phyloP scores from a whole-genome alignment of 2,888 invertebrate species.

The Sericinus montela region DNA sequence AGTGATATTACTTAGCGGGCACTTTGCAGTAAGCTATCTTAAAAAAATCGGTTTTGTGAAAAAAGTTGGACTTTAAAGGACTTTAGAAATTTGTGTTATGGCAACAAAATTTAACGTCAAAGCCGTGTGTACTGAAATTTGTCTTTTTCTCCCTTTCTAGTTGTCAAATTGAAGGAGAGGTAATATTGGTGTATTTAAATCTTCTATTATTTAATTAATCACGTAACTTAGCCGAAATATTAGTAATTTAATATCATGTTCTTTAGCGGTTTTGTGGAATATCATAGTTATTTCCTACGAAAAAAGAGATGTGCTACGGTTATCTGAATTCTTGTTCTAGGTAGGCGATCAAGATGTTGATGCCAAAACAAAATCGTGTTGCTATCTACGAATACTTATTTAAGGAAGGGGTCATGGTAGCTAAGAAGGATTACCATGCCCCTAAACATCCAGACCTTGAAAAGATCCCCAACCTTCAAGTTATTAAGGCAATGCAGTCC shows the following conservation, averaged over 20 bases:
- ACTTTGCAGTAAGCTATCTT: too few species aligned
- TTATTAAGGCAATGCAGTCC: slow-evolving; percentile 98
- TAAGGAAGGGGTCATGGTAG: slow-evolving; percentile 99
- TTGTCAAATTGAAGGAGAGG: slow-evolving; percentile 50
- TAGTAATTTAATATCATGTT: background rate
- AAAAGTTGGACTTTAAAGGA: too few species aligned
- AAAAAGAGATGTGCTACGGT: slow-evolving; percentile 34
- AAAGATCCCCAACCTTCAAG: slow-evolving; percentile 97
- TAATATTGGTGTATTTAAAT: slow-evolving; percentile 29
- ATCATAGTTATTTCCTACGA: slow-evolving; percentile 18
- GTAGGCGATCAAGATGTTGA: slow-evolving; percentile 93
- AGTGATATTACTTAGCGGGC: too few species aligned
- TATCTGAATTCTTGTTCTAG: slow-evolving; percentile 53
- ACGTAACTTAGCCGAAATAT: background rate
- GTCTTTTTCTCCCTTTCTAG: slow-evolving; percentile 34
- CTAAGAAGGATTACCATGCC: slow-evolving; percentile 98
- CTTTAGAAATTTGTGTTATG: background rate
- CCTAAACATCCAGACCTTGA: slow-evolving; percentile 98
- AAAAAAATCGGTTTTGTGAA: too few species aligned
- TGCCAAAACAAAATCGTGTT: slow-evolving; percentile 98
- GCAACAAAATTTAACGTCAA: slow-evolving; percentile 13
- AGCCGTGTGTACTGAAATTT: slow-evolving; percentile 12
- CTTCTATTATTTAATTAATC: slow-evolving; percentile 12
- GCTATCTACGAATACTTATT: slow-evolving; percentile 98
- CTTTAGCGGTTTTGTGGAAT: background rate